Conservation (phyloP, 2,113 vertebrate genomes). For the Mionectes macconnelli region DNA sequence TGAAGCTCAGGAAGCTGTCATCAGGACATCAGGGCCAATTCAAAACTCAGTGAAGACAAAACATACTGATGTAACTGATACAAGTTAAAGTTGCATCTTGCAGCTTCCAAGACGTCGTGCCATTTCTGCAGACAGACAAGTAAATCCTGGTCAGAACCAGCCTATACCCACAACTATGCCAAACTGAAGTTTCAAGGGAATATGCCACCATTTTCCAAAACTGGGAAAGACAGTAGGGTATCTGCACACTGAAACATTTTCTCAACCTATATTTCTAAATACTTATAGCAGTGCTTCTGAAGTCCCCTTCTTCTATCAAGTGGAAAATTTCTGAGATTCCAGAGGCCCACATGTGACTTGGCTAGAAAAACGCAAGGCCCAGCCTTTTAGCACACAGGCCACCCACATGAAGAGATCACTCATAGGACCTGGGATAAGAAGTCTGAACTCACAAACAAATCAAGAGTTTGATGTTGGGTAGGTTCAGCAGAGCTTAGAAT, state of each 20-base stretch:
- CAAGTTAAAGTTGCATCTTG: background rate
- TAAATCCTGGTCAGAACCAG: background rate
- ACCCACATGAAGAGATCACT: conserved; percentile 44
- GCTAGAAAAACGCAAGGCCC: conserved; percentile 41
- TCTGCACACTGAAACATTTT: background rate
- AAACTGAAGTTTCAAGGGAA: background rate
- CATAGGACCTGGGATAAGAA: conserved; percentile 34
- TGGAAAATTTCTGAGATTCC: conserved; percentile 67
- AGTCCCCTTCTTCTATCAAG: conserved; percentile 58
- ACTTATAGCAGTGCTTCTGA: conserved; percentile 29
- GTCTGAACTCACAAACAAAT: conserved; percentile 36
- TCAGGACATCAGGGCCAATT: background rate
- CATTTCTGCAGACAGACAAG: background rate
- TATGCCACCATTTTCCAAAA: background rate
- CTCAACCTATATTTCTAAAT: background rate
- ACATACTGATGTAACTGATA: background rate
- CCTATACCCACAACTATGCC: background rate
- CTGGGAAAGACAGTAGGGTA: background rate
- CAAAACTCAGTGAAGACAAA: background rate
- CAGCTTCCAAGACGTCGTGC: background rate
- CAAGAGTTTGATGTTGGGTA: conserved; percentile 12
- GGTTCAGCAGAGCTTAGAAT: conserved; percentile 6
- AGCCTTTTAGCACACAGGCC: conserved; percentile 36
- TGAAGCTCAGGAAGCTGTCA: background rate
- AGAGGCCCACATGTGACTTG: conserved; percentile 40